These are phyloP conservation scores for Malurus cyaneus DNA, from an alignment of 2,113 vertebrate species.

Conservation along the genomic window DNA sequence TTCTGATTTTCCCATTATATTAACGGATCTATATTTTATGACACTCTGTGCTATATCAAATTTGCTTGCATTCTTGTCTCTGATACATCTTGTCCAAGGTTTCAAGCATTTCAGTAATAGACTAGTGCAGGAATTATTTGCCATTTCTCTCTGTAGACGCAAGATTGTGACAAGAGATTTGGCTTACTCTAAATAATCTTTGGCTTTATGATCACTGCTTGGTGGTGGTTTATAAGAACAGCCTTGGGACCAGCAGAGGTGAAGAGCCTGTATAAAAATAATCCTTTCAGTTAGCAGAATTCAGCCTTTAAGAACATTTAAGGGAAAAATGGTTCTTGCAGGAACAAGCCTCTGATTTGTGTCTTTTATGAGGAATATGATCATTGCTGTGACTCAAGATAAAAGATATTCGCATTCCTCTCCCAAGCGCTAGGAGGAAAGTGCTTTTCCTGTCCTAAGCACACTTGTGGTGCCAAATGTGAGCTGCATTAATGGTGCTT, in stretches of 20 bases:
- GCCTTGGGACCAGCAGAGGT: not conserved
- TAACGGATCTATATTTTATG: not conserved
- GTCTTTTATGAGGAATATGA: not conserved
- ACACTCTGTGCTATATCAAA: not conserved
- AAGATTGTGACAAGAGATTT: not conserved
- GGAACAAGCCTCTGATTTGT: not conserved
- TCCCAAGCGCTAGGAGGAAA: not conserved
- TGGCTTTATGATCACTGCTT: not conserved
- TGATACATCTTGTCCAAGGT: not conserved
- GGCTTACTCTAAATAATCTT: not conserved
- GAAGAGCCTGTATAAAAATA: not conserved
- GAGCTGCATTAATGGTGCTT: not conserved
- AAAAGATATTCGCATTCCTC: not conserved
- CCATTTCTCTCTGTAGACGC: not conserved
- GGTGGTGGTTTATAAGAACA: not conserved
- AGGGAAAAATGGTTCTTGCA: not conserved
- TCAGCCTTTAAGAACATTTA: not conserved
- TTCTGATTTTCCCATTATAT: not conserved
- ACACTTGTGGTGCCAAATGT: not conserved
- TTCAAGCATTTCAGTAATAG: not conserved
- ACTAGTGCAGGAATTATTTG: not conserved
- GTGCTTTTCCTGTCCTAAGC: not conserved
- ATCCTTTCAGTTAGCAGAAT: not conserved
- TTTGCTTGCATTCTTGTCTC: not conserved
- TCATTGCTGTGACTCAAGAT: not conserved